A percentile compares a stretch with the other conserved stretches of the same genome.
These are phyloP conservation scores for Eumaeus atala DNA, from an alignment of 1,140 invertebrate genomes.

Conservation along the genomic window DNA sequence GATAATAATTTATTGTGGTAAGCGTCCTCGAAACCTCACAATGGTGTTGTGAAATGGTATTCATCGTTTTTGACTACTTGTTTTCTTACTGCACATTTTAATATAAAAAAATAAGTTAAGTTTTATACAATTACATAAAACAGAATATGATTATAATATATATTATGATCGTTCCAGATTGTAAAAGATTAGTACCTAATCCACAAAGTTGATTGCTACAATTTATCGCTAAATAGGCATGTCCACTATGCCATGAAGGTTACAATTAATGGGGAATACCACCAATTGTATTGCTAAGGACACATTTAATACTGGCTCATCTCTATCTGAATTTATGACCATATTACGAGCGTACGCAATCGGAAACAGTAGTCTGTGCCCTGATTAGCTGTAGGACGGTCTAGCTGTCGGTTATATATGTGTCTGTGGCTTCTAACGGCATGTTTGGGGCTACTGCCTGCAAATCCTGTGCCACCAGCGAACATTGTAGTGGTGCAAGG, in stretches of 20 bases:
- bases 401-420: conserved; percentile 34
- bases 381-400: conserved; percentile 13
- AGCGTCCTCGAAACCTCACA: background rate
- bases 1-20: background rate
- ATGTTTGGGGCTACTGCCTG: conserved; percentile 55
- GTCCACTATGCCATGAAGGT: conserved; percentile 65
- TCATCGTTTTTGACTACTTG: background rate
- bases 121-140: background rate
- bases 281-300: conserved; percentile 55
- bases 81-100: background rate
- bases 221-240: conserved; percentile 56
- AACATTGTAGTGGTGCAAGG: conserved; percentile 48
- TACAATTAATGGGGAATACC: conserved; percentile 66
- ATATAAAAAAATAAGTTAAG: background rate
- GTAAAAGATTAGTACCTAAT: conserved; percentile 46
- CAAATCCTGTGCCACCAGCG: conserved; percentile 36
- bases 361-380: conserved; percentile 16
- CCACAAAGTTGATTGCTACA: conserved; percentile 61
- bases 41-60: conserved; percentile 1
- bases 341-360: conserved; percentile 26
- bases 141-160: conserved; percentile 17
- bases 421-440: conserved; percentile 70
- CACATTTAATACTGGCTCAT: conserved; percentile 61
- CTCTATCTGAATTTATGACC: conserved; percentile 40
- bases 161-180: conserved; percentile 17